Percentiles rank a stretch among this genome's conserved stretches.
These are phyloP conservation scores for Lepidocolaptes lacrymiger DNA, from an alignment of 2,797 vertebrate genomes.

Conservation along the genomic window DNA sequence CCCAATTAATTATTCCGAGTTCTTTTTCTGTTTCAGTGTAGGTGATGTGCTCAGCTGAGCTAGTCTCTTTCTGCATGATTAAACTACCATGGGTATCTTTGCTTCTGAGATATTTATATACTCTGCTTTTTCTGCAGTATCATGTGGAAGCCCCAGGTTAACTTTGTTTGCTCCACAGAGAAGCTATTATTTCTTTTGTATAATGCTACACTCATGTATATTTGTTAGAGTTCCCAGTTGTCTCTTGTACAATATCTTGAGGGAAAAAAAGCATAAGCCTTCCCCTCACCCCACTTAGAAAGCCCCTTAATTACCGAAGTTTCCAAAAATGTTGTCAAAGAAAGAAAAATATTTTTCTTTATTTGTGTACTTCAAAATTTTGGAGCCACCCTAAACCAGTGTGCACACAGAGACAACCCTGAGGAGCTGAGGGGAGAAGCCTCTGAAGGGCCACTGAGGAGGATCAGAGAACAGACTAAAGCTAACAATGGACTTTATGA, in stretches of 20 bases:
- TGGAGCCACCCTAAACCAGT: neutral
- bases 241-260: neutral
- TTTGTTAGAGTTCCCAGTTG: neutral
- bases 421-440: neutral
- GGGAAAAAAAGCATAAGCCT: accelerated
- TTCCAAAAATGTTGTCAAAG: neutral
- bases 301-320: neutral
- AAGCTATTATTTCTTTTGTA: neutral
- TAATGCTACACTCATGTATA: neutral
- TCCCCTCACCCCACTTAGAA: accelerated
- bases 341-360: neutral
- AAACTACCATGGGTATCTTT: neutral
- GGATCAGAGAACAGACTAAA: neutral
- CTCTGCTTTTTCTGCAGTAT: neutral
- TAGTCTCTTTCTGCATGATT: neutral
- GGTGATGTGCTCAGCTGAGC: neutral
- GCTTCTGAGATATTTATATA: neutral
- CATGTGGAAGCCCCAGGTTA: neutral
- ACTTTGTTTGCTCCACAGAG: neutral
- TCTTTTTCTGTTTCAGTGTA: neutral
- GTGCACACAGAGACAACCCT: neutral
- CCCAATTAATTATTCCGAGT: neutral
- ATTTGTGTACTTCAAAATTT: neutral
- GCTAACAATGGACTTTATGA: neutral
- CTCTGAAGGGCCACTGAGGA: neutral